Evolutionary conservation across 1,140 invertebrate genomes (phyloP), one percentile per base, ranked within the genome.

Genomic region (Trichogramma pretiosum): DNA sequence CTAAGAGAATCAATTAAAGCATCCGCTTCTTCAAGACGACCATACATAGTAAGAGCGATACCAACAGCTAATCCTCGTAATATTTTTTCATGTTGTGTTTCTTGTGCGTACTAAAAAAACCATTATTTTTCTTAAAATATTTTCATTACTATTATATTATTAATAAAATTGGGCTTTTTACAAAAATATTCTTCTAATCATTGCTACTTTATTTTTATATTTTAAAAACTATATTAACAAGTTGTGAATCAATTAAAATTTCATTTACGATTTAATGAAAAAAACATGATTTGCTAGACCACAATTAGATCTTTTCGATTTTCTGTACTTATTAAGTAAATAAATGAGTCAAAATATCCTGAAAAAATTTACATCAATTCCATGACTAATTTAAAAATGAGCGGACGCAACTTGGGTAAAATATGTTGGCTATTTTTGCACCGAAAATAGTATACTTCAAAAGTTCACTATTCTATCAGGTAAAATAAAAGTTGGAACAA

Each of bases 21-120:
- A 74, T 99, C 94, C 5, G 94, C 93, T 67, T 97, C 92, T 63
- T 99, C 96, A 52, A 97, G 74, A 14, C 92, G 80, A 11, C 93
- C 94, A 67, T 96, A 99, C 88, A 97, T 97, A 1, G 91, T 91
- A 38, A 99, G 81, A 2, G 95, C 83, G 52, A 99, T 96, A 41
- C 95, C 93, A 1, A 97, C 85, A 9, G 94, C 93, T 38, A 99
- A 70, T 33, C 95, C 95, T 36, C 95, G 79, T 18, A 98, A 75
- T 60, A 99, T 99, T 71, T 99, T 99, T 64, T 99, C 97, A 65
- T 99, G 96, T 61, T 98, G 93, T 9, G 93, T 97, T 63, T 97
- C 93, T 67, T 86, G 82, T 8, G 87, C 81, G 57, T 87, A 87
- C 68, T 79, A 62, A 3, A 62, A 63, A 54, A n/a, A n/a, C n/a